Conservation (phyloP, 2,888 invertebrate genomes). For the Lomographa bimaculata region DNA sequence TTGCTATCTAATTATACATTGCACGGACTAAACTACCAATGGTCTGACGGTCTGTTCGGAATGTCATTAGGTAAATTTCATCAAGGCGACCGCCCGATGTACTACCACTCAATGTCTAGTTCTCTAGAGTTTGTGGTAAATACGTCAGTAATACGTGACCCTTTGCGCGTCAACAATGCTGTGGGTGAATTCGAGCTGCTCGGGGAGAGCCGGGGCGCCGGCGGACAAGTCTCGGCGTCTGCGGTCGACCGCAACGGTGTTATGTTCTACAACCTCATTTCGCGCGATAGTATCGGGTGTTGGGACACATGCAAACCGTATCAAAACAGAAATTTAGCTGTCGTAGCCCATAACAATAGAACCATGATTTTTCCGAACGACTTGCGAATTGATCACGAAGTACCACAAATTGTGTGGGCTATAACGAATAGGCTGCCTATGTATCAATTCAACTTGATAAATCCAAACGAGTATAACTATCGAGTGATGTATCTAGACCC, state of each 20-base stretch:
- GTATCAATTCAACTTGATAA: conserved; percentile 87
- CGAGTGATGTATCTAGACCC: conserved; percentile 88
- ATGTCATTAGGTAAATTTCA: conserved; percentile 86
- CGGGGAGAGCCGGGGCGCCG: conserved; percentile 80
- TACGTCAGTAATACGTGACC: conserved; percentile 87
- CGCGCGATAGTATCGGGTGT: conserved; percentile 90
- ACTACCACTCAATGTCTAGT: conserved; percentile 93
- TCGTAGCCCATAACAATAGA: conserved; percentile 85
- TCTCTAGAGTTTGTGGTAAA: conserved; percentile 90
- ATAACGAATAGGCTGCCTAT: conserved; percentile 90
- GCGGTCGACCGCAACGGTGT: conserved; percentile 89
- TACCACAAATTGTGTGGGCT: conserved; percentile 89
- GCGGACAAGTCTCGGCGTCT: conserved; percentile 89
- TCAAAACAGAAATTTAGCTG: conserved; percentile 84
- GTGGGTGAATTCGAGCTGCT: conserved; percentile 69
- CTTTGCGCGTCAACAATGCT: conserved; percentile 65
- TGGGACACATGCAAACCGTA: conserved; percentile 93
- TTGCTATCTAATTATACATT: conserved; percentile 89
- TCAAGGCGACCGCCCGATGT: conserved; percentile 85
- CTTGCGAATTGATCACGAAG: conserved; percentile 88
- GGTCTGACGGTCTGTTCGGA: conserved; percentile 92
- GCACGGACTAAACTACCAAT: conserved; percentile 90
- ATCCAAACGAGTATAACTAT: conserved; percentile 88
- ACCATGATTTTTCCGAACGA: conserved; percentile 92
- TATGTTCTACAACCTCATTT: conserved; percentile 92